Percentiles rank a stretch among this genome's conserved stretches.
Conservation (phyloP, 1,140 invertebrate genomes). For the Rhysida immarginata region DNA sequence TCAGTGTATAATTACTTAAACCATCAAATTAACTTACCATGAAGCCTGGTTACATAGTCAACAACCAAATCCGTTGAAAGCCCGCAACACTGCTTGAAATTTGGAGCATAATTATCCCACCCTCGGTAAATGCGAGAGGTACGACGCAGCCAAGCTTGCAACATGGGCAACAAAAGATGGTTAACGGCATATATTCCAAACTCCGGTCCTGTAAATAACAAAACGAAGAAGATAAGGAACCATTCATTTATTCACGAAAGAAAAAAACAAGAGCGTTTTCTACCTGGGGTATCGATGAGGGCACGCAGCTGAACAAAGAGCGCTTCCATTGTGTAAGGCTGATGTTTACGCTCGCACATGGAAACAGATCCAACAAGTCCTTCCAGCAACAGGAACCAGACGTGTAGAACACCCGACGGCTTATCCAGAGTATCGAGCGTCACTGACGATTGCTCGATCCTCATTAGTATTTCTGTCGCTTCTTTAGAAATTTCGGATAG, state of each 20-base stretch:
- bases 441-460: background rate
- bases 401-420: conserved; percentile 66
- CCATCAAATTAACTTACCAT: no score
- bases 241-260: conserved; percentile 7
- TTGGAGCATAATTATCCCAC: conserved; percentile 58
- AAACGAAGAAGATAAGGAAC: background rate
- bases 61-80: conserved; percentile 80
- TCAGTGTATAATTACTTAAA: no score
- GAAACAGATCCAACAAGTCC: conserved; percentile 61
- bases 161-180: conserved; percentile 68
- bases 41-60: conserved; percentile 48
- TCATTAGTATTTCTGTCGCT: background rate
- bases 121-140: conserved; percentile 44
- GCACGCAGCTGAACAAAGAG: conserved; percentile 66
- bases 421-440: conserved; percentile 42
- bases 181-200: conserved; percentile 83
- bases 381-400: conserved; percentile 82
- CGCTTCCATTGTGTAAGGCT: conserved; percentile 69
- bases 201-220: conserved; percentile 42
- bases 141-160: conserved; percentile 75
- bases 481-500: background rate
- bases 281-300: conserved; percentile 48
- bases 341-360: conserved; percentile 63
- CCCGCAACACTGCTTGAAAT: conserved; percentile 86
- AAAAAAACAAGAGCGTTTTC: background rate